These are phyloP conservation scores for Ciconia boyciana DNA, from an alignment of 2,113 vertebrate species.

Conservation along the genomic window DNA sequence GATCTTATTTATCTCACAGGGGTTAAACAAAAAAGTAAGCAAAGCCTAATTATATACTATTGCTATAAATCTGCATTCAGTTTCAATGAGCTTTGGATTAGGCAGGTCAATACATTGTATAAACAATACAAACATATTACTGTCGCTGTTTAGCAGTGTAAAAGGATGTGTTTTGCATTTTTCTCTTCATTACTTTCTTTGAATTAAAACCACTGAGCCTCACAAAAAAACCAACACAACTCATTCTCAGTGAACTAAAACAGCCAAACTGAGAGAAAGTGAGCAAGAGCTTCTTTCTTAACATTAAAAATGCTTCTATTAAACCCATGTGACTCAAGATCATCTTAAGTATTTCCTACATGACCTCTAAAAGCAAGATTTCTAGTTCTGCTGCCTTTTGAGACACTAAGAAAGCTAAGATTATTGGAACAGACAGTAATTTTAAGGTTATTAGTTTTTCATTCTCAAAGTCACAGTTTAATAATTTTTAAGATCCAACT, in stretches of 20 bases:
- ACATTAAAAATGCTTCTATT: neutral
- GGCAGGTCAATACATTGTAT: neutral
- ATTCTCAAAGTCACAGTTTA: neutral
- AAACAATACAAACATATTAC: neutral
- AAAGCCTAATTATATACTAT: neutral
- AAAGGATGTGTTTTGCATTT: neutral
- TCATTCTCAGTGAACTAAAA: neutral
- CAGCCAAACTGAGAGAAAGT: neutral
- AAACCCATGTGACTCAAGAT: neutral
- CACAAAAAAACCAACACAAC: neutral
- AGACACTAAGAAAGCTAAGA: neutral
- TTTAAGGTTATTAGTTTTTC: neutral
- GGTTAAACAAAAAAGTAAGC: neutral
- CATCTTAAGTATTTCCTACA: neutral
- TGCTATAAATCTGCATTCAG: neutral
- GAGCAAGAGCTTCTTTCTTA: neutral
- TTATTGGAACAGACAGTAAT: neutral
- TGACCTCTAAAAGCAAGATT: neutral
- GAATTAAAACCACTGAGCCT: neutral
- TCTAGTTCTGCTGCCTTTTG: neutral
- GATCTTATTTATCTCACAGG: neutral
- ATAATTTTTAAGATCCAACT: neutral
- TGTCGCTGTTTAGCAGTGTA: neutral
- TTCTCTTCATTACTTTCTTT: neutral
- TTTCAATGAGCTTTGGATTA: neutral